These are phyloP conservation scores for Boloria selene DNA, from an alignment of 2,888 invertebrate species.

Conservation along the genomic window DNA sequence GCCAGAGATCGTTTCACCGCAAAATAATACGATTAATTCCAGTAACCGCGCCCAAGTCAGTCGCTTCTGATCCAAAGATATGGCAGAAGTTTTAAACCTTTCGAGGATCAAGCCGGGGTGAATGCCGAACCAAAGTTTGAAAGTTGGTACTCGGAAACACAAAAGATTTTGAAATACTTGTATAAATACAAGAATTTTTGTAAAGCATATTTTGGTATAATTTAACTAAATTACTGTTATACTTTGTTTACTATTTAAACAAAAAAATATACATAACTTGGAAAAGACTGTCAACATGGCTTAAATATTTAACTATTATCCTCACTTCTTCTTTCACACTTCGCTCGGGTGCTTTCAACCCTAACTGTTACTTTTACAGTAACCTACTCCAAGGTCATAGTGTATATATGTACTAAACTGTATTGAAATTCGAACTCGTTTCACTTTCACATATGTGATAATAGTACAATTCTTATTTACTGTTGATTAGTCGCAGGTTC, in stretches of 20 bases:
- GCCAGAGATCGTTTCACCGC: constrained; percentile 27
- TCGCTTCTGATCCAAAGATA: constrained; percentile 37
- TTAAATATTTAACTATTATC: too few species aligned
- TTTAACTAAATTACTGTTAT: neutral
- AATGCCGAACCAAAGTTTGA: constrained; percentile 26
- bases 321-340: too few species aligned
- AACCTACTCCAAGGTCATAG: too few species aligned
- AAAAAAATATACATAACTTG: neutral
- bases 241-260: too few species aligned
- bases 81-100: constrained; percentile 39
- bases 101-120: constrained; percentile 29
- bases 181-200: constrained; percentile 21
- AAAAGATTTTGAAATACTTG: constrained; percentile 33
- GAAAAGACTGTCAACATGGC: neutral
- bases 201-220: constrained; percentile 24
- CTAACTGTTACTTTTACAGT: too few species aligned
- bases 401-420: too few species aligned
- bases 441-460: too few species aligned
- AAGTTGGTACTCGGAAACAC: constrained; percentile 28
- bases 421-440: too few species aligned
- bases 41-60: constrained; percentile 31
- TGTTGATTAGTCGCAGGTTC: too few species aligned
- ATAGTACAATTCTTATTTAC: too few species aligned
- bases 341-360: too few species aligned
- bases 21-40: constrained; percentile 39